Percentiles rank a stretch among this genome's conserved stretches.
phyloP scores from a whole-genome alignment of 2,113 vertebrate species.

The Gallinago undulata region DNA sequence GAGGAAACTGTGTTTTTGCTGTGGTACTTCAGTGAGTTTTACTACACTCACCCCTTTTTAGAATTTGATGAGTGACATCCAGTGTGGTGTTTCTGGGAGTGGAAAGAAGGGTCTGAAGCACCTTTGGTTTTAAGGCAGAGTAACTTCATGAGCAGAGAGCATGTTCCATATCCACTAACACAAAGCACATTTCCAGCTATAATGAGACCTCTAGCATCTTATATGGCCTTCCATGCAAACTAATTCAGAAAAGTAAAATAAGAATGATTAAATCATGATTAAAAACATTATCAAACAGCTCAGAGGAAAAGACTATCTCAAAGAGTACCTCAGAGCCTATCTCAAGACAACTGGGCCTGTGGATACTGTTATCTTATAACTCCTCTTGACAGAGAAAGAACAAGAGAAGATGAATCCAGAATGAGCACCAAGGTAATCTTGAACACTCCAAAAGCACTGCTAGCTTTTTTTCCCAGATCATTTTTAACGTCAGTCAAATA shows the following conservation, averaged over 20 bases:
- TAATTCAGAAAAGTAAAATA: not conserved
- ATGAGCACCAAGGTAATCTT: not conserved
- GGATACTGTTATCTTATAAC: not conserved
- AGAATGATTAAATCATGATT: not conserved
- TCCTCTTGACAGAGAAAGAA: not conserved
- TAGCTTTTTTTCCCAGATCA: not conserved
- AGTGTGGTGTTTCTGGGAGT: not conserved
- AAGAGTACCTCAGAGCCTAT: not conserved
- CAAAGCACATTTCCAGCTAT: not conserved
- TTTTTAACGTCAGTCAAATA: not conserved
- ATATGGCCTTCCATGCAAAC: not conserved
- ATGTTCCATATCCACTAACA: not conserved
- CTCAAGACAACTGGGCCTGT: not conserved
- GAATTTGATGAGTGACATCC: not conserved
- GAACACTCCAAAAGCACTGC: rapidly evolving
- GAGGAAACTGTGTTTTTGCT: not conserved
- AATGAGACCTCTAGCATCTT: not conserved
- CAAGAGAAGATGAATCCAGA: not conserved
- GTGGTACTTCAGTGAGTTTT: not conserved
- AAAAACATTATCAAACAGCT: not conserved
- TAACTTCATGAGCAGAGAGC: not conserved
- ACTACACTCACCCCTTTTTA: rapidly evolving
- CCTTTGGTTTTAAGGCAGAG: not conserved
- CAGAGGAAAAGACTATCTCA: not conserved
- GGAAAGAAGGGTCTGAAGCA: not conserved